A percentile compares a stretch with the other conserved stretches of the same genome.
Conservation (phyloP, 1,140 invertebrate species). For the Micrasema minimum region DNA sequence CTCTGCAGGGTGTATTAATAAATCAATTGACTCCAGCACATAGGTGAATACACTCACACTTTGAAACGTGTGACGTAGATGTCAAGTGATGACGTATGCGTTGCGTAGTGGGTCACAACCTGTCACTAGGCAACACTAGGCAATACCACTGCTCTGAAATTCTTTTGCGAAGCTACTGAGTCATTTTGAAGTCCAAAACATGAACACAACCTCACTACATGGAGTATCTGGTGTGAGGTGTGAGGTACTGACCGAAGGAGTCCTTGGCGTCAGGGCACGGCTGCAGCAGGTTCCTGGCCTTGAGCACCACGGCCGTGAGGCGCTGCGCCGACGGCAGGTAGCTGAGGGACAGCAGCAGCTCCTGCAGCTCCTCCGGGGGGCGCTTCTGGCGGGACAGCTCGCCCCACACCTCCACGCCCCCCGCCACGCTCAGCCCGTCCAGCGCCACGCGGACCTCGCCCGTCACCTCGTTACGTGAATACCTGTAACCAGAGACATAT, state of each 20-base stretch:
- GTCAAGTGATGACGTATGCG: no score
- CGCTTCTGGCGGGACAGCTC: slow-evolving; percentile 80
- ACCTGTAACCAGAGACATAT: slow-evolving; percentile 66
- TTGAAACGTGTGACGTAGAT: no score
- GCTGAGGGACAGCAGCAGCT: slow-evolving; percentile 83
- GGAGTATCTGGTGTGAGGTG: no score
- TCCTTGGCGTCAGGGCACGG: slow-evolving; percentile 73
- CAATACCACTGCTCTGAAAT: no score
- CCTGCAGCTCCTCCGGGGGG: slow-evolving; percentile 82
- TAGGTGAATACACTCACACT: no score
- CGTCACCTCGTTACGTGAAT: slow-evolving; percentile 82
- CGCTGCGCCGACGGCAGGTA: slow-evolving; percentile 89
- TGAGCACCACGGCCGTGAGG: slow-evolving; percentile 83
- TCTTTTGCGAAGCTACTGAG: no score
- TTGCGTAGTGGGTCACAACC: no score
- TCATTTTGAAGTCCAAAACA: no score
- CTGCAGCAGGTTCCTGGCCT: slow-evolving; percentile 81
- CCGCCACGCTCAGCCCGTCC: slow-evolving; percentile 76
- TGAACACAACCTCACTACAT: no score
- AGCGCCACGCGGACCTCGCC: slow-evolving; percentile 79
- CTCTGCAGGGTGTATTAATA: no score
- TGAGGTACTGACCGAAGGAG: slow-evolving; percentile 65
- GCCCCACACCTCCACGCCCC: slow-evolving; percentile 81
- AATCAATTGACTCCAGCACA: no score
- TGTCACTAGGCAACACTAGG: no score